Evolutionary conservation across 2,113 vertebrate genomes (phyloP).

Genomic region (Strix uralensis): DNA sequence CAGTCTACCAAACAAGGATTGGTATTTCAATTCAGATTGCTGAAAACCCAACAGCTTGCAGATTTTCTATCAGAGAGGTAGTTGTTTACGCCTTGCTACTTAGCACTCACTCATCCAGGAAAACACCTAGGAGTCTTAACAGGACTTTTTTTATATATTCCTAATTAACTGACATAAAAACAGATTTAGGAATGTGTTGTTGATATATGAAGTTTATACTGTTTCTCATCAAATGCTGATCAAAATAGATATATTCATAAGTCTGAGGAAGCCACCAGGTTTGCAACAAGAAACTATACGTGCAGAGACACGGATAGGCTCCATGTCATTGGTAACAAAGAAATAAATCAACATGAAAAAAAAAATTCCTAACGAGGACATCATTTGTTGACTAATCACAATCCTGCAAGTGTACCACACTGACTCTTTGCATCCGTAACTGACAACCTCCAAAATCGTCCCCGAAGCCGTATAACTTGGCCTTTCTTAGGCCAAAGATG

Average conservation of each 20-base stretch:
- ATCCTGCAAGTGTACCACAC: background rate
- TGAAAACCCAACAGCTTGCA: background rate
- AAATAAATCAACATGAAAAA: background rate
- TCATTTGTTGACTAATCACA: background rate
- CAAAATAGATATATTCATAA: background rate
- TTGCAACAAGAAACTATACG: background rate
- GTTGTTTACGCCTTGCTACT: background rate
- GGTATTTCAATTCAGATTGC: background rate
- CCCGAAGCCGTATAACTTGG: background rate
- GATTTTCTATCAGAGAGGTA: background rate
- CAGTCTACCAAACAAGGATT: background rate
- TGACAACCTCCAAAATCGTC: background rate
- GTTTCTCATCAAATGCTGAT: background rate
- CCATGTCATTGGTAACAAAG: background rate
- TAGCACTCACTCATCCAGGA: background rate
- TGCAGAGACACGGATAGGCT: rapidly evolving
- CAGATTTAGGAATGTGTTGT: background rate
- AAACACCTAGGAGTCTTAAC: background rate
- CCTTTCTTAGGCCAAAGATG: background rate
- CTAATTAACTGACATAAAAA: background rate
- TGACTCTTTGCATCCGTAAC: background rate
- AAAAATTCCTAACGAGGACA: background rate
- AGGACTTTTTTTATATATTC: background rate
- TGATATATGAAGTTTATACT: background rate
- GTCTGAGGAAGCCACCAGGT: background rate